Evolutionary conservation across 1,140 invertebrate species (phyloP).

Genomic region (Drosophila setifemur): DNA sequence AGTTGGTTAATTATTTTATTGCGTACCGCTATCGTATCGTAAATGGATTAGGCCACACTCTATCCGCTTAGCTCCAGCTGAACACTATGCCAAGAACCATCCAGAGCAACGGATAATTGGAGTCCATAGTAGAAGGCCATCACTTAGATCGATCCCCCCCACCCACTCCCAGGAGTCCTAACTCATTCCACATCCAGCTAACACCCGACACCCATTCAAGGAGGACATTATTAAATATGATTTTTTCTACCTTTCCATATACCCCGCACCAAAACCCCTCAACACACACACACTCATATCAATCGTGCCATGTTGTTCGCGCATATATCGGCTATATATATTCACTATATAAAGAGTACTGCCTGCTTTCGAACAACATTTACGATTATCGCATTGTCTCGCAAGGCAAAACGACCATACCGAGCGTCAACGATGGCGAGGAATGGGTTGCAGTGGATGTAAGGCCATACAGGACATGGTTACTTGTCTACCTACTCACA

Average conservation of each 20-base stretch:
- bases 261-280: conserved; percentile 12
- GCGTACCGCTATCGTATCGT: conserved; percentile 53
- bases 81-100: conserved; percentile 62
- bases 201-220: not conserved
- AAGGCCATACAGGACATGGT: conserved; percentile 84
- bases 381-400: conserved; percentile 96
- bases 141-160: conserved; percentile 3
- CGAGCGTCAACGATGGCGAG: conserved; percentile 97
- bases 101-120: conserved; percentile 67
- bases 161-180: not conserved
- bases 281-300: conserved; percentile 24
- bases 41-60: conserved; percentile 61
- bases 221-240: conserved; percentile 51
- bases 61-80: conserved; percentile 65
- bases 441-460: conserved; percentile 97
- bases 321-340: conserved; percentile 14
- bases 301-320: conserved; percentile 41
- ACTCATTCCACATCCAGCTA: conserved; percentile 33
- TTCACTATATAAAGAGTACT: conserved; percentile 53
- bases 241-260: conserved; percentile 62
- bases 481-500: conserved; percentile 57
- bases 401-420: conserved; percentile 97
- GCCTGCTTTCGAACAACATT: conserved; percentile 87
- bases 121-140: conserved; percentile 49
- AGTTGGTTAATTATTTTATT: conserved; percentile 67